phyloP scores from a whole-genome alignment of 2,888 invertebrate species.

The Macrophya annulata region DNA sequence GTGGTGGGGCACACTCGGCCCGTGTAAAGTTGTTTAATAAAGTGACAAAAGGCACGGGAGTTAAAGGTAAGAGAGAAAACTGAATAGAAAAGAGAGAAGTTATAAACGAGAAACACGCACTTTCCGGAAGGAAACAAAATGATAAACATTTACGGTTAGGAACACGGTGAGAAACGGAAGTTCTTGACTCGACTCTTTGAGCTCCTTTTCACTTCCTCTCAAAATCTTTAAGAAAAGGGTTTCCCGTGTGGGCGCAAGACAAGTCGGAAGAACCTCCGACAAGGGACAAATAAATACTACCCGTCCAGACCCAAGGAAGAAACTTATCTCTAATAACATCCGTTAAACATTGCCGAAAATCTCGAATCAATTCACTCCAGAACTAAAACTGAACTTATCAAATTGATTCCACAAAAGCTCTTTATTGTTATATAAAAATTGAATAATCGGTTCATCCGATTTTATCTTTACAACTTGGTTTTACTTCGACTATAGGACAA shows the following conservation, averaged over 20 bases:
- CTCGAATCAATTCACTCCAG: background rate
- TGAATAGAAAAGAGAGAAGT: constrained; percentile 26
- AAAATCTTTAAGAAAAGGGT: background rate
- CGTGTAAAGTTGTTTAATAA: constrained; percentile 55
- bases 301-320: background rate
- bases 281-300: constrained; percentile 26
- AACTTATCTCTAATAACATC: constrained; percentile 34
- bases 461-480: background rate
- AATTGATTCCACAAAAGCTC: background rate
- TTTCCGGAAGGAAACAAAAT: constrained; percentile 59
- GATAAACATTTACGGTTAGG: constrained; percentile 58
- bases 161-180: constrained; percentile 23
- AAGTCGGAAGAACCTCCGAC: background rate
- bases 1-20: constrained; percentile 58
- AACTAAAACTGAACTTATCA: background rate
- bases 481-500: background rate
- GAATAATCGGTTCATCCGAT: background rate
- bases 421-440: too few species aligned
- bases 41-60: constrained; percentile 50
- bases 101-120: background rate
- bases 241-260: background rate
- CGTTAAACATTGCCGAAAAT: background rate
- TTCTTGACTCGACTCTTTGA: constrained; percentile 12
- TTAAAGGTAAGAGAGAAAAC: constrained; percentile 42
- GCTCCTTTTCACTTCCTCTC: constrained; percentile 7